Base-by-base conservation (phyloP, 2,113 vertebrate species). In the Sinosuthora webbiana region DNA sequence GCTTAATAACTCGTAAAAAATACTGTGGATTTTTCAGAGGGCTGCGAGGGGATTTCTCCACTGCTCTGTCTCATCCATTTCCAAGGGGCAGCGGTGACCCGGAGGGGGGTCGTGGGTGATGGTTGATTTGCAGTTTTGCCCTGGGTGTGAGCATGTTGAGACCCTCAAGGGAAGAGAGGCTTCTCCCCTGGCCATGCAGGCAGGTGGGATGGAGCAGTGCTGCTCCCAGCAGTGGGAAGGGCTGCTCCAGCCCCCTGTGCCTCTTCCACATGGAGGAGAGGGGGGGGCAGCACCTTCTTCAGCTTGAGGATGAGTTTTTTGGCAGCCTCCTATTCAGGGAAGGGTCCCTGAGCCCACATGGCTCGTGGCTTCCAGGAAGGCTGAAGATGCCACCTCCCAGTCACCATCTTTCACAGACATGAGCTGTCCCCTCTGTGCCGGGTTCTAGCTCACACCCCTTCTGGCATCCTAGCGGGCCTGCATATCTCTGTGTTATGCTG, bases 1-100 rank as follows among this genome's bases (percentile, higher is more conserved):
- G 89, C 93, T 96, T 95, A 95, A 91, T 94, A 96, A 92, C 89
- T 89, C 74, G 37, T 73, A 23, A 87, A 89, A 83, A 94, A 33
- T 7, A 31, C 42, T 42, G 65, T 92, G 70, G 87, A 5, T 87
- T 88, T 96, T 97, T 70, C 49, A 57, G 45, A 62, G 41, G 65
- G 49, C 84, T 81, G 44, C 5, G 5, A 78, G 71, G 89, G 78
- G 45, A 76, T 85, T 87, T 95, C 88, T 86, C 19, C 25, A 0
- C 35, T 37, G 76, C 21, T 82, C 77, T 63, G 45, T 31, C 69
- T 60, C 2, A 0, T 45, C 86, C 65, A 39, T 39, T 39, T 8
- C 37, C 37, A 39, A 39, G 79, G 86, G 90, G 77, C 94, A 73
- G 60, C 12, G 41, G 52, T 71, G 85, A 41, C 60, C n/a, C 15